These are phyloP conservation scores for Microcebus griseorufus DNA, from an alignment of 2,113 vertebrate genomes.

Conservation along the genomic window DNA sequence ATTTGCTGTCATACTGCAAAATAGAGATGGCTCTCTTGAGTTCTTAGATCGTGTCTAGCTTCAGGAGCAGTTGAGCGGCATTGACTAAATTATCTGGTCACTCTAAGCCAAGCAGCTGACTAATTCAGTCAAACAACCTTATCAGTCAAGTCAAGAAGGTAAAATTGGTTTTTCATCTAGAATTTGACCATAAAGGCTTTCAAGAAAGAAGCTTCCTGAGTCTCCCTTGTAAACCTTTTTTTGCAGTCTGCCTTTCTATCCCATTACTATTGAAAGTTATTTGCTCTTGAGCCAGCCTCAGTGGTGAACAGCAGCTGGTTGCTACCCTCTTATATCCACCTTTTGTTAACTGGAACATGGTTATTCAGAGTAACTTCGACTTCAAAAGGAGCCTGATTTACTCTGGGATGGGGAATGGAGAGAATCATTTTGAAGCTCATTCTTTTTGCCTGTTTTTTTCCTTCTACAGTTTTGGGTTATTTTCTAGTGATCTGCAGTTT, in stretches of 20 bases:
- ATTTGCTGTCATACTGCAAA: neutral
- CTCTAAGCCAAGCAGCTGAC: neutral
- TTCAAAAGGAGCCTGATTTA: constrained; percentile 48
- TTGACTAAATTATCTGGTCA: constrained; percentile 17
- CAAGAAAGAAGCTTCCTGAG: neutral
- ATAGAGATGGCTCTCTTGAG: neutral
- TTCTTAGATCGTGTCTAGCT: neutral
- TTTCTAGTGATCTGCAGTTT: constrained; percentile 55
- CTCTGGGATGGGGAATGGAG: neutral
- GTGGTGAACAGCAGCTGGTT: neutral
- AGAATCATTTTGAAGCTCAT: constrained; percentile 54
- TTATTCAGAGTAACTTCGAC: constrained; percentile 15
- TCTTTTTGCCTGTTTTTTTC: constrained; percentile 11
- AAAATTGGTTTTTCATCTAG: constrained; percentile 36
- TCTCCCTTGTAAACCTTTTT: constrained; percentile 24
- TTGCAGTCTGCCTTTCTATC: constrained; percentile 11
- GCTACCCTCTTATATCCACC: neutral
- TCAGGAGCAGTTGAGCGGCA: neutral
- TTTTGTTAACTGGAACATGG: constrained; percentile 41
- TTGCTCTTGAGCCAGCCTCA: constrained; percentile 30
- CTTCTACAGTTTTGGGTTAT: constrained; percentile 36
- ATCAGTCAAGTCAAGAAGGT: constrained; percentile 37
- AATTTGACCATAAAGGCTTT: constrained; percentile 11
- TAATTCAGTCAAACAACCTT: constrained; percentile 2
- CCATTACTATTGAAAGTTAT: constrained; percentile 3